Evolutionary conservation across 2,113 vertebrate genomes (phyloP), one percentile per base, ranked within the genome.

Genomic region (Paedocypris sp.): DNA sequence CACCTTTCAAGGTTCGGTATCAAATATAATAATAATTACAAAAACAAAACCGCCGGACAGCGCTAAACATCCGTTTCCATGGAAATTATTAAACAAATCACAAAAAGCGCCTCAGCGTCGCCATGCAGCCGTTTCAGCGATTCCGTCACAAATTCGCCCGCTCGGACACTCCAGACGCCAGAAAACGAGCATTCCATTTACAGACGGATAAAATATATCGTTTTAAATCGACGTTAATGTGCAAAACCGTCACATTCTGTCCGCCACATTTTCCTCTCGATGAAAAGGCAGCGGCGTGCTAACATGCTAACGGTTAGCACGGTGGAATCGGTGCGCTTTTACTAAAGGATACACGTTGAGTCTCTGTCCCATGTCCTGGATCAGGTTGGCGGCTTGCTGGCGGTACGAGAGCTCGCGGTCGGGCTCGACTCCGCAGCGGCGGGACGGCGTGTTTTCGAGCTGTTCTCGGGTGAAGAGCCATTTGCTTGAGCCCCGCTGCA

Each of bases 391-490:
- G 68, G 94, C 93, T 74, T 97, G 94, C 76, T 98, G 94, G 54
- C 93, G 89, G 81, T 90, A 94, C 1, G 93, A 95, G 7, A 98
- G 89, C 79, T 98, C 94, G 75, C 89, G 85, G 79, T 98, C 94
- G 25, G 91, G 87, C 78, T 98, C 93, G 61, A 98, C 83, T 19
- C 93, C 93, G 79, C 87, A 87, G 80, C 92, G 90, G 56, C 93
- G 89, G 29, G 92, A 92, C 71, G 93, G 93, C 52, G 91, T 94
- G 66, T 80, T 90, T 60, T 97, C 92, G 66, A 98, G 85, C 81
- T 93, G 93, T 69, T 98, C 93, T 68, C 92, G 90, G 85, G 85
- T 89, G 78, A 98, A 97, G 83, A 94, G 91, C 94, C 94, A 97
- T 84, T 92, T 93, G 75, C 88, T 83, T 47, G 88, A 79, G 76